Conservation (phyloP, 35 echinoderm and acorn worm genomes). For the Holothuria glaberrima region DNA sequence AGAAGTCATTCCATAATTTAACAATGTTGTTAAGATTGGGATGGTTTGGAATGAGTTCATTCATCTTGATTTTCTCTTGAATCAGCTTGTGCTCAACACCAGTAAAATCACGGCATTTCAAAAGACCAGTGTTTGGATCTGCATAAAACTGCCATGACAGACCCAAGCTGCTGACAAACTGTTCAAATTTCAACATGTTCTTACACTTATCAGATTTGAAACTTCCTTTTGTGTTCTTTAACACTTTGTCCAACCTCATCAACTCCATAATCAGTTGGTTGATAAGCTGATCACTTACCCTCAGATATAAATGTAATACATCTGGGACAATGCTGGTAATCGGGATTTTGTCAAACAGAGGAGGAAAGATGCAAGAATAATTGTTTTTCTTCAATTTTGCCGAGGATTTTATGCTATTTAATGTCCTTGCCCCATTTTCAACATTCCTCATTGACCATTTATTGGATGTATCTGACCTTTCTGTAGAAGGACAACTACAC, state of each 20-base stretch:
- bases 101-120: too few species aligned
- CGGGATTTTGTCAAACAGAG: neutral
- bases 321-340: slow-evolving; percentile 4
- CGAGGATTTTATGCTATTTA: neutral
- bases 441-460: slow-evolving; percentile 13
- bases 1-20: too few species aligned
- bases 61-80: slow-evolving; percentile 8
- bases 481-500: slow-evolving; percentile 8
- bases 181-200: slow-evolving; percentile 20
- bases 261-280: neutral
- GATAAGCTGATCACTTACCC: slow-evolving; percentile 3
- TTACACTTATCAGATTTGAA: neutral
- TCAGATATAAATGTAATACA: slow-evolving; percentile 10
- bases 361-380: slow-evolving; percentile 7
- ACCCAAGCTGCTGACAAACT: slow-evolving; percentile 5
- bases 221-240: neutral
- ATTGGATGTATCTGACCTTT: neutral
- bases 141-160: too few species aligned
- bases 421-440: neutral
- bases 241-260: slow-evolving; percentile 3
- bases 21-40: neutral
- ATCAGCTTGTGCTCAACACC: slow-evolving; percentile 10
- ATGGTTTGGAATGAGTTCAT: neutral
- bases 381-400: slow-evolving; percentile 15
- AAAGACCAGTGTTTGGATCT: neutral